These are phyloP conservation scores for Synergus laeviventris DNA, from an alignment of 2,888 invertebrate species.

Conservation along the genomic window DNA sequence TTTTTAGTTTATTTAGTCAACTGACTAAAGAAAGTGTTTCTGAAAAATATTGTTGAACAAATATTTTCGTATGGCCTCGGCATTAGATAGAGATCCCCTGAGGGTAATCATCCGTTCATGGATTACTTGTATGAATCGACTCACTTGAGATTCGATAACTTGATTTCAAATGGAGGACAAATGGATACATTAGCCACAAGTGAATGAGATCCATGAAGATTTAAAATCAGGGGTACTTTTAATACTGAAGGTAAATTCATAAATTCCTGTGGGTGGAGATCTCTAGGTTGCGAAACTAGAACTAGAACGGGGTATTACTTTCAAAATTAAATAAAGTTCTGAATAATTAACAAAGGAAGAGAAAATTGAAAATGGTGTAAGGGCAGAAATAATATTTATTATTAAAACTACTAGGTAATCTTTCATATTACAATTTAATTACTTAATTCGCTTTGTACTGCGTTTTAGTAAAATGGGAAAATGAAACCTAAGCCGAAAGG, in stretches of 20 bases:
- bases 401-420: neutral
- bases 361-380: too few relatives aligned
- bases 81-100: slow-evolving; percentile 26
- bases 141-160: slow-evolving; percentile 19
- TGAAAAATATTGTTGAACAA: neutral
- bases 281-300: neutral
- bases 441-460: neutral
- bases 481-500: slow-evolving; percentile 2
- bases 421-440: neutral
- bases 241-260: neutral
- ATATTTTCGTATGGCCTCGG: neutral
- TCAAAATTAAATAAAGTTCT: too few relatives aligned
- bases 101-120: slow-evolving; percentile 19
- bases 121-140: slow-evolving; percentile 5
- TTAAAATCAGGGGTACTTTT: slow-evolving; percentile 12
- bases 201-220: neutral
- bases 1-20: neutral
- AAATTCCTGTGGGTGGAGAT: neutral
- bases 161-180: slow-evolving; percentile 48
- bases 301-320: too few relatives aligned
- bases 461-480: neutral
- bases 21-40: neutral
- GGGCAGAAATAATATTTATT: too few relatives aligned
- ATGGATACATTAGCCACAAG: slow-evolving; percentile 17
- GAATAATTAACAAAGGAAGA: too few relatives aligned